These are phyloP conservation scores for Cyclina sinensis DNA, from an alignment of 1,140 invertebrate genomes.

Conservation along the genomic window DNA sequence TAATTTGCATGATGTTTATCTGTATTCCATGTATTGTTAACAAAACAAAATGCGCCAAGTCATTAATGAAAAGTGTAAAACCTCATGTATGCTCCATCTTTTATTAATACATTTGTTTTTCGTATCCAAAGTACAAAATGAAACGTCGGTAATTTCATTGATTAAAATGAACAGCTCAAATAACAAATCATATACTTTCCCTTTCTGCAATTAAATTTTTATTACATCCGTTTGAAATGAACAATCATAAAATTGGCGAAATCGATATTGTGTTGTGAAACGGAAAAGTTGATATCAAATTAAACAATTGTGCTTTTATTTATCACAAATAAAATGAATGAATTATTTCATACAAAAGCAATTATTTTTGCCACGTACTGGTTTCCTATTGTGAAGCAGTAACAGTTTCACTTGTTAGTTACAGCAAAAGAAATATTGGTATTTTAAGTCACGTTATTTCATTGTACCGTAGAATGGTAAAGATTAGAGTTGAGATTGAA, in stretches of 20 bases:
- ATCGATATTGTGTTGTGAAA: not conserved
- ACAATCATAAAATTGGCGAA: not conserved
- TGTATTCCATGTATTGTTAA: too few relatives aligned
- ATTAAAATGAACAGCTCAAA: not conserved
- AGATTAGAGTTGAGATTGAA: too few relatives aligned
- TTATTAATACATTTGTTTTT: too few relatives aligned
- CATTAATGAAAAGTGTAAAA: too few relatives aligned
- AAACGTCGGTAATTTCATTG: too few relatives aligned
- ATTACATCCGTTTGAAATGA: not conserved
- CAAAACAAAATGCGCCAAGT: too few relatives aligned
- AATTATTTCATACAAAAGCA: slow-evolving; percentile 4
- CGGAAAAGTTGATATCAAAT: slow-evolving; percentile 26
- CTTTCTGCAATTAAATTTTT: not conserved
- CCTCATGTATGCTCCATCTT: too few relatives aligned
- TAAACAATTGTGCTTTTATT: slow-evolving; percentile 3
- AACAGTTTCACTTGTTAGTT: not conserved
- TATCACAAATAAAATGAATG: slow-evolving; percentile 20
- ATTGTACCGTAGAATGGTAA: too few relatives aligned
- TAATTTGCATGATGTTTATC: too few relatives aligned
- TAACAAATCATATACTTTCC: not conserved
- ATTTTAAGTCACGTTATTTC: too few relatives aligned
- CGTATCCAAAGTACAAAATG: too few relatives aligned
- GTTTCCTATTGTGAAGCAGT: not conserved
- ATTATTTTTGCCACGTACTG: slow-evolving; percentile 20
- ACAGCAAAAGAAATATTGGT: too few relatives aligned